Base-by-base conservation (phyloP, 2,113 vertebrate genomes). In the Martes martes region DNA sequence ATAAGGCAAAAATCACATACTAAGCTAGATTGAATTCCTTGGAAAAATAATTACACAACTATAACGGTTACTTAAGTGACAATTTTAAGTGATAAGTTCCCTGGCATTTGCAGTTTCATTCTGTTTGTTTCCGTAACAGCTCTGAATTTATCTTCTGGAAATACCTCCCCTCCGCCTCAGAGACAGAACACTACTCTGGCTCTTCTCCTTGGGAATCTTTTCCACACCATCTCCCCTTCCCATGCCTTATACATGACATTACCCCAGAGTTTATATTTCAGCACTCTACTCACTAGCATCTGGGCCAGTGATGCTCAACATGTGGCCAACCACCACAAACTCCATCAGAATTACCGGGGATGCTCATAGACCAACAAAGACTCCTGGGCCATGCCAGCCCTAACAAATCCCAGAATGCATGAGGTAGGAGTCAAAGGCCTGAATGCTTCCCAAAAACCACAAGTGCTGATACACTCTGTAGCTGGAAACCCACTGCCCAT, bases 1-100 rank as follows among this genome's bases (percentile, higher is more conserved):
- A 74, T 23, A 42, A 94, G 42, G 39, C 45, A 95, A 96, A 96
- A 96, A 95, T 95, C 50, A 94, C 94, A 89, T 55, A 95, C 73
- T 85, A 71, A 84, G 31, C 26, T 79, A 67, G 24, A 80, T 0
- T 91, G 33, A 94, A 65, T 74, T 78, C 42, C 86, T 95, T 80
- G n/a, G 39, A 93, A 67, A 97, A 96, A 88, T 86, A 91, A 92
- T 80, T 65, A 94, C 50, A 81, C 36, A 74, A 92, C 65, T 90
- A 85, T 74, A 92, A 86, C 90, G 80, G 59, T 69, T 84, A 91
- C 26, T 94, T 95, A 95, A 95, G 10, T 73, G 59, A 83, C 86
- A 94, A 59, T 45, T 59, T 67, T 73, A 95, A 89, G 47, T 89
- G 50, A 79, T 92, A 69, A 83, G 78, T 94, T 86, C 65, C 61